These are phyloP conservation scores for Macaca nemestrina DNA, from an alignment of 2,113 vertebrate species.

Conservation along the genomic window DNA sequence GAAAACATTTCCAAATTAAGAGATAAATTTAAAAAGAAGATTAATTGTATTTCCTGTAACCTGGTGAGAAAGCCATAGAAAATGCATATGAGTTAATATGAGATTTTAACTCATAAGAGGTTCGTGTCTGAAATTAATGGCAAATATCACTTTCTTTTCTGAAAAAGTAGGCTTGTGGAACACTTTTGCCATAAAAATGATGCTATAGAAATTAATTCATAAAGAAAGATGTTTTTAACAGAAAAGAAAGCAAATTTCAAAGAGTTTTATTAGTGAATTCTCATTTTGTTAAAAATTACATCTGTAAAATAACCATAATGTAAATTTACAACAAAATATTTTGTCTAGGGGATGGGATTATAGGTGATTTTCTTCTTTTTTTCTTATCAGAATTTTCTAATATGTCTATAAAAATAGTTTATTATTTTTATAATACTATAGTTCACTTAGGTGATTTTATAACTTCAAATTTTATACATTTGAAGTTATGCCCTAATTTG, in stretches of 20 bases:
- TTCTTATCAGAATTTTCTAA: neutral
- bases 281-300: neutral
- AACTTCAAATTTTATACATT: neutral
- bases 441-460: neutral
- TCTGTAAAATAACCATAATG: slow-evolving; percentile 18
- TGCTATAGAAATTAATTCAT: neutral
- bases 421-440: neutral
- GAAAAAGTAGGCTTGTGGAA: neutral
- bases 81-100: neutral
- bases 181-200: neutral
- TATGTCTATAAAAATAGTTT: neutral
- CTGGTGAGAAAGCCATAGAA: neutral
- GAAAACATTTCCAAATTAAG: slow-evolving; percentile 36
- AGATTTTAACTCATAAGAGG: neutral
- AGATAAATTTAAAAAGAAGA: neutral
- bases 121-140: neutral
- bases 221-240: neutral
- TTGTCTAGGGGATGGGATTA: neutral
- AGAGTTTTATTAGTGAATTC: neutral
- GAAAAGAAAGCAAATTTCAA: neutral
- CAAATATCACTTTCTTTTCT: slow-evolving; percentile 15
- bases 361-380: neutral
- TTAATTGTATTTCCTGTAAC: neutral
- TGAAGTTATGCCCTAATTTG: neutral
- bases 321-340: neutral